phyloP scores from a whole-genome alignment of 64 coral and sea anemone genomes.

The Catalaphyllia jardinei region DNA sequence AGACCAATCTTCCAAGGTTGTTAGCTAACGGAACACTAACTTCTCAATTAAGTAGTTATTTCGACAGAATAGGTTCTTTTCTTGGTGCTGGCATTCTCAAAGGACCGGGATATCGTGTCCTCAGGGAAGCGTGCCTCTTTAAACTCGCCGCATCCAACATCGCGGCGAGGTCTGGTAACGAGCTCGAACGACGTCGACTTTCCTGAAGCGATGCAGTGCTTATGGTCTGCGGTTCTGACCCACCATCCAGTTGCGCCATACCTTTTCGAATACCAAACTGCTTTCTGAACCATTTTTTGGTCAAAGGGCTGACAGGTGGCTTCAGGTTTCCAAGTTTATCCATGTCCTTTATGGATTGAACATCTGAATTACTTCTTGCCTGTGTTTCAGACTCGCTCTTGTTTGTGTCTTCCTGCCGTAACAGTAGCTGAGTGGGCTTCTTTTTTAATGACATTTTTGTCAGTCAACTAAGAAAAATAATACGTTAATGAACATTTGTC shows the following conservation, averaged over 20 bases:
- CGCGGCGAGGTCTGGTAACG: conserved; percentile 80
- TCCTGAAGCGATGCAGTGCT: background rate
- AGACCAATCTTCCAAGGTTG: too few species aligned
- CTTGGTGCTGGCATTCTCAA: background rate
- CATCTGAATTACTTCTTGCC: background rate
- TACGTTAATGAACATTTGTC: background rate
- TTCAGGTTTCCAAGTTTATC: background rate
- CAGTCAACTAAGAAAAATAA: background rate
- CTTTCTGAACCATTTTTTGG: conserved; percentile 87
- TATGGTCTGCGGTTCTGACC: background rate
- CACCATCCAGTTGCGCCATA: conserved; percentile 2
- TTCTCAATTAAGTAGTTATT: background rate
- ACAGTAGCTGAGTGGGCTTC: background rate
- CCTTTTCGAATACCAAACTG: conserved; percentile 82
- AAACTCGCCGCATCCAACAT: conserved; percentile 76
- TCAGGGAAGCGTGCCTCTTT: conserved; percentile 31
- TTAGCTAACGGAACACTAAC: too few species aligned
- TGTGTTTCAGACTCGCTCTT: background rate
- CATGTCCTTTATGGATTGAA: background rate
- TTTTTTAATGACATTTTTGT: background rate
- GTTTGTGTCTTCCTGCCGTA: background rate
- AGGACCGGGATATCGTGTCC: background rate
- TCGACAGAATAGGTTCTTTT: background rate
- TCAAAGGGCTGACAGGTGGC: conserved; percentile 43
- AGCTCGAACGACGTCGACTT: conserved; percentile 68